A percentile compares a stretch with the other conserved stretches of the same genome.
phyloP scores from a whole-genome alignment of 2,888 invertebrate genomes.

The Drosophila prolongata region DNA sequence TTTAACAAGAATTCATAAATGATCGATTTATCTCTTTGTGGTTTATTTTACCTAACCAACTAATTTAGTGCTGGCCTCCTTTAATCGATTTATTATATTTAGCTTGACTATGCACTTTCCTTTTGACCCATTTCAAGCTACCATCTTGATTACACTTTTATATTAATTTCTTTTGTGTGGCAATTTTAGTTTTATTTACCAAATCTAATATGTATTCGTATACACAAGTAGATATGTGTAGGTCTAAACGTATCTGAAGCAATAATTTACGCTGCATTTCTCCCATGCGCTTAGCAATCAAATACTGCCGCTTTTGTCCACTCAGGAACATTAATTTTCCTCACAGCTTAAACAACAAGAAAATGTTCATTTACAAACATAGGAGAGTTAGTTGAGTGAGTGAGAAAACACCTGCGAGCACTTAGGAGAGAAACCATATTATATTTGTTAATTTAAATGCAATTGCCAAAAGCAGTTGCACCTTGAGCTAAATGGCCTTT shows the following conservation, averaged over 20 bases:
- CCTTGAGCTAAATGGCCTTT: constrained; percentile 44
- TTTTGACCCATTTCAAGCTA: constrained; percentile 19
- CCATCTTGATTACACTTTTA: constrained; percentile 24
- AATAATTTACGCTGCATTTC: constrained; percentile 20
- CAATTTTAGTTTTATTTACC: constrained; percentile 27
- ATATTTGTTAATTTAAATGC: constrained; percentile 59
- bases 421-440: constrained; percentile 54
- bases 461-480: constrained; percentile 47
- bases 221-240: not conserved
- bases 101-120: constrained; percentile 1
- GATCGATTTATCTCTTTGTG: not conserved
- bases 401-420: constrained; percentile 3
- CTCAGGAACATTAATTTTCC: constrained; percentile 43
- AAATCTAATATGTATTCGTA: not conserved
- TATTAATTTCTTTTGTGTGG: constrained; percentile 12
- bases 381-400: constrained; percentile 3
- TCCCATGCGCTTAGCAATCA: not conserved
- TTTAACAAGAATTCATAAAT: not conserved
- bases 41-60: not conserved
- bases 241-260: constrained; percentile 15
- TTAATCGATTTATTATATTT: too few species aligned
- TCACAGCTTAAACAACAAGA: constrained; percentile 42
- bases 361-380: constrained; percentile 41
- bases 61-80: not conserved
- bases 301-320: constrained; percentile 22